Conservation (phyloP, 2,113 vertebrate species). For the Oncorhynchus keta region DNA sequence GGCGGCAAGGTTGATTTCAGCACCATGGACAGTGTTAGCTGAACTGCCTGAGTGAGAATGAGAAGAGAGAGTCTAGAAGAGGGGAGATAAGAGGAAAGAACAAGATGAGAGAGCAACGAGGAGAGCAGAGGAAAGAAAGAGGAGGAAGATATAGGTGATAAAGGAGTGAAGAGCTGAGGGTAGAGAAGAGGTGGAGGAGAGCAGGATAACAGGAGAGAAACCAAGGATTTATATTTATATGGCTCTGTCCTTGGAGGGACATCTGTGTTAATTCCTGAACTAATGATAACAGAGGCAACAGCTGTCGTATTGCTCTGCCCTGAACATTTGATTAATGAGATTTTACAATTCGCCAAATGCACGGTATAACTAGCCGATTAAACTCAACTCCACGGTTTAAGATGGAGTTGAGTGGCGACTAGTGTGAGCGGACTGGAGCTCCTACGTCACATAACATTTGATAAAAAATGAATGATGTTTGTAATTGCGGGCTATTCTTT, state of each 20-base stretch:
- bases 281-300: constrained; percentile 8
- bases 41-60: neutral
- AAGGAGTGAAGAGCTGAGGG: neutral
- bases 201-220: neutral
- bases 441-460: too few relatives aligned
- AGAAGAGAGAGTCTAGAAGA: neutral
- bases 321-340: neutral
- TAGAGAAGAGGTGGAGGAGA: neutral
- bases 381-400: too few relatives aligned
- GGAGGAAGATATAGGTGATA: neutral
- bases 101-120: neutral
- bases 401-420: too few relatives aligned
- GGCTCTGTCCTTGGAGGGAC: neutral
- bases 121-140: neutral
- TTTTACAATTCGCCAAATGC: neutral
- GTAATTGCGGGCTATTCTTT: too few relatives aligned
- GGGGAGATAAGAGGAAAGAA: too few relatives aligned
- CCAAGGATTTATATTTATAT: neutral
- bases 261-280: neutral
- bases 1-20: neutral
- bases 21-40: neutral
- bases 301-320: neutral
- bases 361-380: neutral
- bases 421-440: too few relatives aligned
- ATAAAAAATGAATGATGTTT: too few relatives aligned